Base-by-base conservation (phyloP, 2,888 invertebrate species). In the Reticulitermes lucifugus region DNA sequence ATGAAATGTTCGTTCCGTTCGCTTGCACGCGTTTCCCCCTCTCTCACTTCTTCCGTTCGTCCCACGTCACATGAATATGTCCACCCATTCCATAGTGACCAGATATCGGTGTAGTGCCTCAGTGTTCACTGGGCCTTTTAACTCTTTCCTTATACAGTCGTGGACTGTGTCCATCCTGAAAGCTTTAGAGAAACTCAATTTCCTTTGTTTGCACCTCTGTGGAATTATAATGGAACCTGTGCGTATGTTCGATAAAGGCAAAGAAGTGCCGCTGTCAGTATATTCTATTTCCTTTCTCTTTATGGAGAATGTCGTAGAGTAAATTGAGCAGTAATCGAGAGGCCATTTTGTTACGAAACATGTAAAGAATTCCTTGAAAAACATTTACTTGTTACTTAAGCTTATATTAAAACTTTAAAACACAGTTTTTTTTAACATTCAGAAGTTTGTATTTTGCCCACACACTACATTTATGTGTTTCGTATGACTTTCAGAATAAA, bases 81-180 rank as follows among this genome's bases (percentile, higher is more conserved):
- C 73, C 41, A 29, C 29, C 73, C 73, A 14, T 73, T 73, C 73
- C 41, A 7, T 41, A 73, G 73, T 41, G 73, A 73, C 73, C 73
- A 71, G 73, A 9, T 41, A 18, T 6, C 41, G 73, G 21, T 65
- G n/a, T 25, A 65, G 65, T 7, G 7, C 73, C 73, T 21, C 29
- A 18, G 6, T 14, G 71, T 18, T 71, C 71, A 18, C 18, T 35
- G 73, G 73, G 0, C 73, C 35, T 41, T 70, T 73, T 25, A 73
- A 35, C 73, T 73, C 73, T 73, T 73, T 35, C 73, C 73, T 73
- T 73, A 41, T 73, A 41, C 73, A 73, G 25, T 73, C 73, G 41
- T 73, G 22, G 41, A 41, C 73, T 14, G 41, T 73, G 41, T 41
- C 21, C 73, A 18, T 12, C 14, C 35, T 73, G 73, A 21, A 29